These are phyloP conservation scores for Stegostoma tigrinum DNA, from an alignment of 2,113 vertebrate genomes.

Conservation along the genomic window DNA sequence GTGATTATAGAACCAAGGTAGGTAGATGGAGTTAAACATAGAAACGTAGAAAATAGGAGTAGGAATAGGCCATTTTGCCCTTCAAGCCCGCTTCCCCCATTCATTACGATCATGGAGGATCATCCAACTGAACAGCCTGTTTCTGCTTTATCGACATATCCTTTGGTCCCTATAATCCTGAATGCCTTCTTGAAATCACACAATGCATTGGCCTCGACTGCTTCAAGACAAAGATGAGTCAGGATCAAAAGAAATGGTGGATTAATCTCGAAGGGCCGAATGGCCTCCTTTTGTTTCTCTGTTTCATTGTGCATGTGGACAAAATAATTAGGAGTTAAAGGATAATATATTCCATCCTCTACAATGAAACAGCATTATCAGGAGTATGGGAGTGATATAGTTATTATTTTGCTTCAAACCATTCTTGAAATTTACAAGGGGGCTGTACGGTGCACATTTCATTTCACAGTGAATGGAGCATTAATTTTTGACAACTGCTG, in stretches of 20 bases:
- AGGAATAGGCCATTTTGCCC: too few relatives aligned
- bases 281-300: neutral
- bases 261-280: neutral
- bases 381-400: neutral
- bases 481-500: constrained; percentile 28
- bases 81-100: too few relatives aligned
- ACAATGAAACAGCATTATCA: neutral
- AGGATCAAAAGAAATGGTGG: neutral
- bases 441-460: neutral
- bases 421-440: constrained; percentile 19
- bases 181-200: too few relatives aligned
- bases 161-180: too few relatives aligned
- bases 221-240: neutral
- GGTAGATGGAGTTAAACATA: neutral
- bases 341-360: neutral
- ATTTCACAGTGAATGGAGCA: constrained; percentile 33
- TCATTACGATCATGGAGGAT: too few relatives aligned
- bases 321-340: neutral
- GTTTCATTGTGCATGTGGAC: neutral
- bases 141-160: too few relatives aligned
- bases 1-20: too few relatives aligned
- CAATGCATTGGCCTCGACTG: too few relatives aligned
- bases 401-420: constrained; percentile 18
- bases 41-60: too few relatives aligned
- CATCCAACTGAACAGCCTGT: too few relatives aligned